Conservation (phyloP, 2,797 vertebrate species). For the Forpus xanthops region DNA sequence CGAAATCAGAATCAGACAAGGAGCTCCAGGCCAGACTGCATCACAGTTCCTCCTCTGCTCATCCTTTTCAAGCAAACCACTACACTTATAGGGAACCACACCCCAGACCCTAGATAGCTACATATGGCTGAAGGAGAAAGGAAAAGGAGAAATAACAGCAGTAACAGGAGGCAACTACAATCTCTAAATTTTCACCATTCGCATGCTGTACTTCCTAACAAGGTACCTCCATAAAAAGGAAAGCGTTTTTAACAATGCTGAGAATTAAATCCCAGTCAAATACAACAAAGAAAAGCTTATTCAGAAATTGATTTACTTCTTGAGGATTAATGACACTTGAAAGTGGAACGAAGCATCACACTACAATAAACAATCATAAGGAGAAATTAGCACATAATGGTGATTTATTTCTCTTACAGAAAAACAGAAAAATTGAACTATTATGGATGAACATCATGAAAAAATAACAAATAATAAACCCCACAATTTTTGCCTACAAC, state of each 20-base stretch:
- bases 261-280: background rate
- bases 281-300: background rate
- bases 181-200: background rate
- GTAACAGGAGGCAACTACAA: background rate
- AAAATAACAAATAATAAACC: background rate
- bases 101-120: background rate
- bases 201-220: background rate
- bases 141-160: background rate
- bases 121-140: background rate
- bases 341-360: background rate
- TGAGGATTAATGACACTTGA: slow-evolving; percentile 13
- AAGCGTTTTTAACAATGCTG: background rate
- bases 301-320: slow-evolving; percentile 5
- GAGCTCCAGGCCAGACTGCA: background rate
- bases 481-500: background rate
- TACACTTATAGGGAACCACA: background rate
- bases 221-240: background rate
- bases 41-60: background rate
- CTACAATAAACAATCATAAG: background rate
- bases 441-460: background rate
- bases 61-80: background rate
- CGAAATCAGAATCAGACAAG: background rate
- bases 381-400: background rate
- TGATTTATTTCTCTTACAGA: slow-evolving; percentile 8
- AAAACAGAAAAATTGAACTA: background rate